Conservation (phyloP, 2,888 invertebrate species). For the Pterostichus madidus region DNA sequence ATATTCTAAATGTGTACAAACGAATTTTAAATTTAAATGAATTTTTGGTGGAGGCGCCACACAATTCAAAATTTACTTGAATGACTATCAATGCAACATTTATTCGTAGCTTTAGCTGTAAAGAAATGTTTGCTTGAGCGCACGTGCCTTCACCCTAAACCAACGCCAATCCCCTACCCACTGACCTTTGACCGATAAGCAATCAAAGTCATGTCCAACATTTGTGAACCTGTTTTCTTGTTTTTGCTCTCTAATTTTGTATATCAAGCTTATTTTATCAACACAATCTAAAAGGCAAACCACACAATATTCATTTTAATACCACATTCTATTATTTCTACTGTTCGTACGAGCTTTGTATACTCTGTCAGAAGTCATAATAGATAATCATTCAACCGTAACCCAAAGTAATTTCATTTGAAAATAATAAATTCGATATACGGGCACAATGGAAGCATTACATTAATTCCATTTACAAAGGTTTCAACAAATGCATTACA, state of each 20-base stretch:
- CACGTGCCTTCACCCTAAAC: neutral
- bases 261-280: slow-evolving; percentile 12
- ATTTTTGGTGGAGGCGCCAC: neutral
- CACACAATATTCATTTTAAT: slow-evolving; percentile 18
- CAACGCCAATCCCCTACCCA: slow-evolving; percentile 1
- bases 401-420: slow-evolving; percentile 28
- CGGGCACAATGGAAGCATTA: neutral
- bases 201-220: slow-evolving; percentile 51
- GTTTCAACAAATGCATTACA: too few relatives aligned
- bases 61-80: neutral
- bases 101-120: too few relatives aligned
- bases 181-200: slow-evolving; percentile 60
- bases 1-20: too few relatives aligned
- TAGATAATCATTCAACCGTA: slow-evolving; percentile 23
- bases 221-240: slow-evolving; percentile 34
- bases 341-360: slow-evolving; percentile 7
- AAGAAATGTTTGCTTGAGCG: too few relatives aligned
- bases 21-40: neutral
- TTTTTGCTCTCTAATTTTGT: slow-evolving; percentile 38
- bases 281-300: neutral
- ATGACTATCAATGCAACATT: too few relatives aligned
- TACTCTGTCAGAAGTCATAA: slow-evolving; percentile 3
- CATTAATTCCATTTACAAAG: slow-evolving; percentile 9
- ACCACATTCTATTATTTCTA: slow-evolving; percentile 8
- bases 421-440: slow-evolving; percentile 10